Evolutionary conservation across 2,797 vertebrate species (phyloP).

Genomic region (Trichosurus vulpecula): DNA sequence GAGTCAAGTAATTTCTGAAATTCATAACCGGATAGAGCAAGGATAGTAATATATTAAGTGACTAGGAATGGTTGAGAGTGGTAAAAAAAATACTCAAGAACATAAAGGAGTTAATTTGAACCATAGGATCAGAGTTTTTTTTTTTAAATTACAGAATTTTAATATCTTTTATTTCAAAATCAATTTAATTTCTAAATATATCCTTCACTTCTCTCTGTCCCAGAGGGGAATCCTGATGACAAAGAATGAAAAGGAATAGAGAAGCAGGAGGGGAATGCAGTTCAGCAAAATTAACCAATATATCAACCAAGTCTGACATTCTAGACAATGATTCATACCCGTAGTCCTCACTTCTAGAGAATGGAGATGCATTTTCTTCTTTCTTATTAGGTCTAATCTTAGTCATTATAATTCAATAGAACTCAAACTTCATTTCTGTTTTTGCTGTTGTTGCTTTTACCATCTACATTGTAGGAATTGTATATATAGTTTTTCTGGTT

Average conservation of each 20-base stretch:
- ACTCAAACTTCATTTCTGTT: neutral
- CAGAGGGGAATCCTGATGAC: neutral
- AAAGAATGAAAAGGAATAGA: neutral
- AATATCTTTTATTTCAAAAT: neutral
- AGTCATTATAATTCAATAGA: neutral
- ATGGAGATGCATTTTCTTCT: neutral
- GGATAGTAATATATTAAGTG: conserved; percentile 47
- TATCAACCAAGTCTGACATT: neutral
- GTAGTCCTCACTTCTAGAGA: neutral
- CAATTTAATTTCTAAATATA: neutral
- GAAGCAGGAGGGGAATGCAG: neutral
- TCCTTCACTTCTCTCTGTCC: neutral
- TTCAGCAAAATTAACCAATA: neutral
- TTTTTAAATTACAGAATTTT: neutral
- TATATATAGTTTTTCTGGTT: neutral
- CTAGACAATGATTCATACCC: neutral
- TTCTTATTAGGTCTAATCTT: neutral
- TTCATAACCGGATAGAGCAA: conserved; percentile 62
- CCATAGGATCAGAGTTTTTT: neutral
- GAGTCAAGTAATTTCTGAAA: conserved; percentile 78
- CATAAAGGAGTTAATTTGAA: conserved; percentile 15
- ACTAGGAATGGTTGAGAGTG: conserved; percentile 1
- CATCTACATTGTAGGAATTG: neutral
- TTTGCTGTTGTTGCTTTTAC: neutral
- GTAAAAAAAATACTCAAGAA: conserved; percentile 5